phyloP scores from a whole-genome alignment of 2,113 vertebrate species.

The Callospermophilus lateralis region DNA sequence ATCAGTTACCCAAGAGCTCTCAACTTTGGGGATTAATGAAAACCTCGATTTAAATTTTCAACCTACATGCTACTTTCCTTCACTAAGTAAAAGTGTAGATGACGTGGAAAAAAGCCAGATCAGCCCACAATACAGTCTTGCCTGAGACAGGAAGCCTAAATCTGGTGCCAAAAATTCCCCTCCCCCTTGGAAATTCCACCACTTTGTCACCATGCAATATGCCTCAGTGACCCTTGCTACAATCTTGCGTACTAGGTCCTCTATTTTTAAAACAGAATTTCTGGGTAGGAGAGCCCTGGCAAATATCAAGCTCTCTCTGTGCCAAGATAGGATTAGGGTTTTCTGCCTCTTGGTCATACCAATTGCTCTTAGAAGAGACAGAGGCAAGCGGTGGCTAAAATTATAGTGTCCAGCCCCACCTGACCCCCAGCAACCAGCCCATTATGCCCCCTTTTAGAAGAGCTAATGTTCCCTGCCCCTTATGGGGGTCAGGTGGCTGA shows the following conservation, averaged over 20 bases:
- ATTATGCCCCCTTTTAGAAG: constrained; percentile 53
- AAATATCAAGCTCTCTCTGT: not conserved
- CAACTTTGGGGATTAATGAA: not conserved
- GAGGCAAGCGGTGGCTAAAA: constrained; percentile 42
- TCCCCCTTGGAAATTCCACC: not conserved
- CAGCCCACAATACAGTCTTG: not conserved
- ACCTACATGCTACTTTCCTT: not conserved
- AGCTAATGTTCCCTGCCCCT: constrained; percentile 61
- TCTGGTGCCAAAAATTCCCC: not conserved
- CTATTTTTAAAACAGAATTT: constrained; percentile 81
- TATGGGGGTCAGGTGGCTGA: constrained; percentile 50
- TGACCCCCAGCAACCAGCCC: not conserved
- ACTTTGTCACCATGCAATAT: not conserved
- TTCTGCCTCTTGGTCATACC: constrained; percentile 65
- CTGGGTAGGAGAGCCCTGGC: constrained; percentile 57
- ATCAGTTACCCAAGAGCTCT: constrained; percentile 18
- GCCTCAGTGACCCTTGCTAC: not conserved
- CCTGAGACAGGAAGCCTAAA: not conserved
- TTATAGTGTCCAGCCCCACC: constrained; percentile 19
- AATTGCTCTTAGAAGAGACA: constrained; percentile 58
- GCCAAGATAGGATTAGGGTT: constrained; percentile 78
- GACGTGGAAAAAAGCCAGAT: not conserved
- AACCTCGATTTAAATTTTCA: not conserved
- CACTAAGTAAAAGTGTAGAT: not conserved
- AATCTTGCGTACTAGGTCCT: constrained; percentile 58